Percentiles rank a stretch among this genome's conserved stretches.
These are phyloP conservation scores for Pelochelys cantorii DNA, from an alignment of 2,797 vertebrate species.

Conservation along the genomic window DNA sequence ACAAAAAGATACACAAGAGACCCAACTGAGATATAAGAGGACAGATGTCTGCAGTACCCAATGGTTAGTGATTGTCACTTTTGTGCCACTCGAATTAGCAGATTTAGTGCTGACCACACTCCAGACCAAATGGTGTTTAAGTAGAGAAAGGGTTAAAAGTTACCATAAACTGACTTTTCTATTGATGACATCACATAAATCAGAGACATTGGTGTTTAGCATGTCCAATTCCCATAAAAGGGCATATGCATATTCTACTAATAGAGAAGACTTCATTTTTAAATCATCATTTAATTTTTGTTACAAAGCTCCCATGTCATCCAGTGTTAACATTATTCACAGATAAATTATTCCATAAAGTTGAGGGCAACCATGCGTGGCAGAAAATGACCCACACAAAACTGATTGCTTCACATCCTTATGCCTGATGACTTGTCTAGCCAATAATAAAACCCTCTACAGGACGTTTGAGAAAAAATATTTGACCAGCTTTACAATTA, in stretches of 20 bases:
- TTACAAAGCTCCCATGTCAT: background rate
- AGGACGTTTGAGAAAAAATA: background rate
- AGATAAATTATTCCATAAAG: background rate
- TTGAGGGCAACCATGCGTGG: background rate
- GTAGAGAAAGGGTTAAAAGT: background rate
- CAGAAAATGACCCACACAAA: background rate
- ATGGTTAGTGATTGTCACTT: background rate
- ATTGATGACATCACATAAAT: background rate
- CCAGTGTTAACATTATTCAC: background rate
- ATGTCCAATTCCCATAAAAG: background rate
- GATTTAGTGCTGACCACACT: background rate
- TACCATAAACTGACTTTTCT: background rate
- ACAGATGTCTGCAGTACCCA: background rate
- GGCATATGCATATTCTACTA: background rate
- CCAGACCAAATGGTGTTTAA: background rate
- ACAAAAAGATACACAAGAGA: background rate
- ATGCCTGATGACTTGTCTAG: background rate
- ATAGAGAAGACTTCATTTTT: conserved; percentile 11
- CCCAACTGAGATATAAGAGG: background rate
- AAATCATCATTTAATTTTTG: conserved; percentile 19
- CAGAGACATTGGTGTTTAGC: background rate
- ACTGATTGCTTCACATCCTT: background rate
- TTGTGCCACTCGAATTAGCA: background rate
- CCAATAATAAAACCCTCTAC: background rate
- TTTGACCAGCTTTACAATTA: conserved; percentile 27